These are phyloP conservation scores for Patagioenas fasciata DNA, from an alignment of 2,113 vertebrate genomes.

Conservation along the genomic window DNA sequence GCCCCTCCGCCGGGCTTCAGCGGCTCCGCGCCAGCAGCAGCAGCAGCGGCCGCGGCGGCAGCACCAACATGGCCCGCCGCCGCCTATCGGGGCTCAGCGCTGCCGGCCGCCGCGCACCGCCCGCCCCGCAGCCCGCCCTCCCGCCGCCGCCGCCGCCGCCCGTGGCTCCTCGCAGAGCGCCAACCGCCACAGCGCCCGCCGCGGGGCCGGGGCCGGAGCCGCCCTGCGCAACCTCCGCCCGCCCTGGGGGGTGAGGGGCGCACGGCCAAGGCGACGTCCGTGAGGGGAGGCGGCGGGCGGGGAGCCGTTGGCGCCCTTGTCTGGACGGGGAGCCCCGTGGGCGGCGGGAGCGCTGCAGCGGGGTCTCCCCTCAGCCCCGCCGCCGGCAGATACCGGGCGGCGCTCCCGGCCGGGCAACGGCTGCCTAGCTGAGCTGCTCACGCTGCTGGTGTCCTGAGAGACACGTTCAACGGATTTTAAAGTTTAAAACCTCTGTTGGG, in stretches of 20 bases:
- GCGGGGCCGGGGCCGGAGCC: too few species aligned
- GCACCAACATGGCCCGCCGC: background rate
- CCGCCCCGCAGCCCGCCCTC: background rate
- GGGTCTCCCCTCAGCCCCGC: background rate
- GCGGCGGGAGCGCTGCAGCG: background rate
- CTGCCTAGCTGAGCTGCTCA: background rate
- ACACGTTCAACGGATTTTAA: fast-evolving
- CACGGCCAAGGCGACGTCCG: background rate
- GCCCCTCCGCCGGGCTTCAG: conserved; percentile 59
- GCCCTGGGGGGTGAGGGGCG: too few species aligned
- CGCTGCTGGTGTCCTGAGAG: background rate
- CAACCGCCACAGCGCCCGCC: background rate
- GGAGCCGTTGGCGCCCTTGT: background rate
- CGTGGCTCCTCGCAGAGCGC: too few species aligned
- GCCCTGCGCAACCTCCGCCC: too few species aligned
- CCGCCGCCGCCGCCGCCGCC: too few species aligned
- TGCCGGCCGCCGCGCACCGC: background rate
- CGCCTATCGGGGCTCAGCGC: background rate
- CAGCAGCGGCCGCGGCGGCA: background rate
- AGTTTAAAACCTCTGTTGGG: background rate
- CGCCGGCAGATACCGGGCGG: too few species aligned
- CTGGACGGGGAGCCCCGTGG: background rate
- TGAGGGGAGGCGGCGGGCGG: background rate
- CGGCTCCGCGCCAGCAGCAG: conserved; percentile 55
- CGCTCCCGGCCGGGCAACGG: background rate